Base-by-base conservation (phyloP, 2,888 invertebrate genomes). In the Dasysyrphus tricinctus region DNA sequence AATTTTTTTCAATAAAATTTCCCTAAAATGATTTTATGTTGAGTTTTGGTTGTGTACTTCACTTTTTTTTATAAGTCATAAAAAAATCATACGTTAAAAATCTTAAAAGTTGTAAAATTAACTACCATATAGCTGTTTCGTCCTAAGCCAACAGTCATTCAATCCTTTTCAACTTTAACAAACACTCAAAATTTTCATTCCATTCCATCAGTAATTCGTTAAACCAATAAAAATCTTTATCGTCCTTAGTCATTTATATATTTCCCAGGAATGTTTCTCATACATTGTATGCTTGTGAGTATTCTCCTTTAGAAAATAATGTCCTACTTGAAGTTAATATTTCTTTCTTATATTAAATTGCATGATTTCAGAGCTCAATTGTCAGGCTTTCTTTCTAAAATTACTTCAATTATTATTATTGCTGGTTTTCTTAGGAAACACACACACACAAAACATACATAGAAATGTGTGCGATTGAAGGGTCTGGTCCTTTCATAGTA, bases 401-500 rank as follows among this genome's bases (percentile, higher is more conserved):
- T 61, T 61, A 61, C 59, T 61, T 61, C 39, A 61, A 61, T 61
- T 59, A 59, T 42, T 37, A 5, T 12, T 57, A 8, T 24, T 12
- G 19, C 12, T 37, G 37, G 12, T 61, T 39, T 39, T 39, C 39
- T 16, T 39, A 37, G 19, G 59, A 61, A 39, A 61, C 7, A 39
- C 9, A 19, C 6, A 61, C 7, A 39, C 9, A 19, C 6, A 19
- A 7, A 56, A 16, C 29, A 37, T n/a, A 16, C 29, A 37, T 9
- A 16, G 16, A 57, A 61, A 24, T 61, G 34, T 34, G n/a, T 24
- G 24, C 24, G 32, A 56, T 56, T 56, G 56, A 56, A 56, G 32
- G 32, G 56, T 32, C 54, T 39, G 11, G 24, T 19, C 14, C 34
- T 39, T 37, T 39, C 12, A n/a, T n/a, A 24, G 24, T 24, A 24